Conservation (phyloP, 2,888 invertebrate species). For the Mantis religiosa region DNA sequence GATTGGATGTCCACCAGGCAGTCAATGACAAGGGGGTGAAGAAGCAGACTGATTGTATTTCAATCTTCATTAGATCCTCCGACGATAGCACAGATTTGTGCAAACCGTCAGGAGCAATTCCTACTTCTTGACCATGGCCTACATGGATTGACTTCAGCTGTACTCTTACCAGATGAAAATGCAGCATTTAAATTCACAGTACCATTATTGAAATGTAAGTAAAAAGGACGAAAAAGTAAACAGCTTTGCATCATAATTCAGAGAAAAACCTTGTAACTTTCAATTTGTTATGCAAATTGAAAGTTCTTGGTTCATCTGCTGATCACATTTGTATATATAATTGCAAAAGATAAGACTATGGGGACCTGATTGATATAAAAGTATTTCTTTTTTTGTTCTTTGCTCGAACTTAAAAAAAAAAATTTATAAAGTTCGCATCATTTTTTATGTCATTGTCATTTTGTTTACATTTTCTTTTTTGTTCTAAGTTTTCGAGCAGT, state of each 20-base stretch:
- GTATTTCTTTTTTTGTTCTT: slow-evolving; percentile 12
- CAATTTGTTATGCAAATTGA: background rate
- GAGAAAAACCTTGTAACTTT: background rate
- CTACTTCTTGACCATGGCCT: too few species aligned
- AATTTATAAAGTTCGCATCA: background rate
- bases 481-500: slow-evolving; percentile 13
- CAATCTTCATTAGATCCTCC: too few species aligned
- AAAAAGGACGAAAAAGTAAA: background rate
- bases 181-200: background rate
- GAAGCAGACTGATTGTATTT: too few species aligned
- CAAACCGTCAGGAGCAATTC: too few species aligned
- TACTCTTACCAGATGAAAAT: slow-evolving; percentile 1
- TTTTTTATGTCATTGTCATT: slow-evolving; percentile 3
- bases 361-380: slow-evolving; percentile 25
- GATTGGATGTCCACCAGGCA: too few species aligned
- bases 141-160: too few species aligned
- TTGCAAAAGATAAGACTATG: slow-evolving; percentile 22
- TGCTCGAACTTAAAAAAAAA: slow-evolving; percentile 10
- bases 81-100: too few species aligned
- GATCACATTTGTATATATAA: slow-evolving; percentile 16
- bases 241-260: background rate
- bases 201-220: background rate
- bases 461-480: background rate
- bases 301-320: background rate
- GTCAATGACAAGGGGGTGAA: too few species aligned